A percentile compares a stretch with the other conserved stretches of the same genome.
These are phyloP conservation scores for Thermophis baileyi DNA, from an alignment of 2,113 vertebrate genomes.

Conservation along the genomic window DNA sequence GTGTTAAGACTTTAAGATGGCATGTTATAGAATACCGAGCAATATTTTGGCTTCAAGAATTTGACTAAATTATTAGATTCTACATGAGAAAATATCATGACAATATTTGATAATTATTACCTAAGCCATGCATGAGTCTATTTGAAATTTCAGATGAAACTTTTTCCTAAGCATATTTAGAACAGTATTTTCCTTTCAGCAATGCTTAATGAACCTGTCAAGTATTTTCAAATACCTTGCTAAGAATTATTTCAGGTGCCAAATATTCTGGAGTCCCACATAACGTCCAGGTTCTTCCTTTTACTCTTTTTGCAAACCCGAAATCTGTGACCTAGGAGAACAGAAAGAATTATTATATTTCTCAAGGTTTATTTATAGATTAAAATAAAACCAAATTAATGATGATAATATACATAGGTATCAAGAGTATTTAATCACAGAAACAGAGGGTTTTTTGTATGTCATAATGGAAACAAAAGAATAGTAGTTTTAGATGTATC, in stretches of 20 bases:
- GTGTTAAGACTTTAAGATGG: neutral
- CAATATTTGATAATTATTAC: neutral
- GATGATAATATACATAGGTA: neutral
- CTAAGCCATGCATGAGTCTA: neutral
- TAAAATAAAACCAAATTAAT: neutral
- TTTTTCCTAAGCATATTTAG: neutral
- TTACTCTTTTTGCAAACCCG: constrained; percentile 98
- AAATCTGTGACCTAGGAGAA: constrained; percentile 93
- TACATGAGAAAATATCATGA: neutral
- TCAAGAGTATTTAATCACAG: neutral
- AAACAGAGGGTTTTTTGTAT: neutral
- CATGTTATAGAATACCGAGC: too few species aligned
- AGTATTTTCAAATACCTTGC: constrained; percentile 80
- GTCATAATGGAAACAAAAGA: neutral
- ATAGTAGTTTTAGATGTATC: neutral
- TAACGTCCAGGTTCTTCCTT: constrained; percentile 98
- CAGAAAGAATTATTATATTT: constrained; percentile 6
- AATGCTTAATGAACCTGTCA: neutral
- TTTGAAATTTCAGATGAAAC: neutral
- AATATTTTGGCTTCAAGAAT: neutral
- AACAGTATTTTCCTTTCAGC: neutral
- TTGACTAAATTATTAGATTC: neutral
- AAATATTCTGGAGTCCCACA: constrained; percentile 98
- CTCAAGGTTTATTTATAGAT: neutral
- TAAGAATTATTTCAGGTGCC: constrained; percentile 99